Evolutionary conservation across 2,797 vertebrate genomes (phyloP).

Genomic region (Molossus alvarezi): DNA sequence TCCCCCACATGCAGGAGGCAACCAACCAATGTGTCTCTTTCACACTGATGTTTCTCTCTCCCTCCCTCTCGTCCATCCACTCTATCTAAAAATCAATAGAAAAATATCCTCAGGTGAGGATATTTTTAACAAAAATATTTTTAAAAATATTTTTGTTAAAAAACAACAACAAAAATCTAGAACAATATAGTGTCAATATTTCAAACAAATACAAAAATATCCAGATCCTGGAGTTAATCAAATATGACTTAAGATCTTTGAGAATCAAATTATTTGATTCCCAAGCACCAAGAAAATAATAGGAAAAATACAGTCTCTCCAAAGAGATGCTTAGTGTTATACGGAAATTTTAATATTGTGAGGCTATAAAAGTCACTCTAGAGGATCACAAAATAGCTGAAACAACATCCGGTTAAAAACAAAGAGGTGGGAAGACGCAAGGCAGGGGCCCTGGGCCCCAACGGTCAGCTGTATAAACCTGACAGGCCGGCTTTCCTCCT

Average conservation of each 20-base stretch:
- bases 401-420: not conserved
- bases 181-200: not conserved
- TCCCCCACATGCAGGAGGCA: too few relatives aligned
- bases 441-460: not conserved
- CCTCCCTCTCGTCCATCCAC: too few relatives aligned
- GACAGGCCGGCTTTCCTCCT: not conserved
- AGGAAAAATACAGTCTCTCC: not conserved
- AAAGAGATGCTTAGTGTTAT: not conserved
- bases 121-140: too few relatives aligned
- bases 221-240: constrained; percentile 5
- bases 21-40: too few relatives aligned
- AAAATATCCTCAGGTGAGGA: too few relatives aligned
- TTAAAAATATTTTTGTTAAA: too few relatives aligned
- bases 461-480: not conserved
- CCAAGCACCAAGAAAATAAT: constrained; percentile 3
- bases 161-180: not conserved
- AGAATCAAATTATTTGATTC: constrained; percentile 56
- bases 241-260: not conserved
- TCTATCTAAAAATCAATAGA: too few relatives aligned
- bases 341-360: not conserved
- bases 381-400: not conserved
- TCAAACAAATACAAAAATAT: constrained; percentile 49
- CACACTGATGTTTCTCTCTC: too few relatives aligned
- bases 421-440: not conserved
- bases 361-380: not conserved